A percentile compares a stretch with the other conserved stretches of the same genome.
These are phyloP conservation scores for Chrysomallon squamiferum DNA, from an alignment of 1,140 invertebrate species.

Conservation along the genomic window DNA sequence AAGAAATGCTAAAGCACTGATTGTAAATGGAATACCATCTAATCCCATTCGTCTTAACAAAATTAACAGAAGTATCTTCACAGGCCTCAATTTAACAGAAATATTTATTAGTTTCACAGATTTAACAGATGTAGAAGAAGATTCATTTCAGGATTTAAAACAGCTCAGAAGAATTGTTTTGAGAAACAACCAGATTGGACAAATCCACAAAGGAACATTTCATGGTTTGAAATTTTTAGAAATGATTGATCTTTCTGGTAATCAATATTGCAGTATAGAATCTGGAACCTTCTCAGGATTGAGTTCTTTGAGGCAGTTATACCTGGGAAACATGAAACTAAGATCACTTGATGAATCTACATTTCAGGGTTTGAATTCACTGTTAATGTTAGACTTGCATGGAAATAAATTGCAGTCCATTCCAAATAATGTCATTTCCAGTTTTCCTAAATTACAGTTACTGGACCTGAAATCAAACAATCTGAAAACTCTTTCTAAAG, in stretches of 20 bases:
- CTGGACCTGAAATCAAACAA: slow-evolving; percentile 18
- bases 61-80: no score
- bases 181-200: slow-evolving; percentile 1
- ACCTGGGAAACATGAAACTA: slow-evolving; percentile 17
- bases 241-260: slow-evolving; percentile 8
- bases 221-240: slow-evolving; percentile 3
- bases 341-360: background rate
- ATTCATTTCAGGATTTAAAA: slow-evolving; percentile 16
- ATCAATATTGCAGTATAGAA: slow-evolving; percentile 6
- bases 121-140: slow-evolving; percentile 8
- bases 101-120: slow-evolving; percentile 11
- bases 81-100: no score
- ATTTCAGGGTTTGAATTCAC: slow-evolving; percentile 9
- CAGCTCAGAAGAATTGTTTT: slow-evolving; percentile 11
- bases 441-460: background rate
- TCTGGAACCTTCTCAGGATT: slow-evolving; percentile 9
- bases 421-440: background rate
- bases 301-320: slow-evolving; percentile 9
- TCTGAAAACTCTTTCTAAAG: slow-evolving; percentile 5
- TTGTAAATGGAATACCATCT: no score
- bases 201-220: slow-evolving; percentile 12
- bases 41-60: no score
- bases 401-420: slow-evolving; percentile 11
- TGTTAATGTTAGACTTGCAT: slow-evolving; percentile 13
- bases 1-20: no score